phyloP scores from a whole-genome alignment of 1,140 invertebrate species.

The Drusus annulatus region DNA sequence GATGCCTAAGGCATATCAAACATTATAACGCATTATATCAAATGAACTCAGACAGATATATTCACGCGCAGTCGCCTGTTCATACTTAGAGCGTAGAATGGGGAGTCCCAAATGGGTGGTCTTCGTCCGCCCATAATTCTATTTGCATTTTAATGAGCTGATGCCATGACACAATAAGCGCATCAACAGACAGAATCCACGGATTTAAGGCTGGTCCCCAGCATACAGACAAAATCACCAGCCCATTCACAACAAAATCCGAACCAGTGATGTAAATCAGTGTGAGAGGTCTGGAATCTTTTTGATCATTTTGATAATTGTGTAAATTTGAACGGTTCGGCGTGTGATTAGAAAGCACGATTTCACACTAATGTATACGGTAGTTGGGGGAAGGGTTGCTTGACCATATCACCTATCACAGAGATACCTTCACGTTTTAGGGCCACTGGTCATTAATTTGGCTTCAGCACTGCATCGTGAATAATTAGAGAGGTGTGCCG shows the following conservation, averaged over 20 bases:
- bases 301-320: too few relatives aligned
- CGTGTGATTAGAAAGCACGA: background rate
- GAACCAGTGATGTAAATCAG: too few relatives aligned
- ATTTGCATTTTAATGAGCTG: conserved; percentile 42
- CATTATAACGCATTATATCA: background rate
- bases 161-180: conserved; percentile 24
- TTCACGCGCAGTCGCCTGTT: conserved; percentile 2
- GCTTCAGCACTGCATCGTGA: background rate
- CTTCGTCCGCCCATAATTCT: conserved; percentile 21
- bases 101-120: background rate
- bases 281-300: too few relatives aligned
- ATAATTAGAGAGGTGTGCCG: background rate
- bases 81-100: background rate
- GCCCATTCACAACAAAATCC: too few relatives aligned
- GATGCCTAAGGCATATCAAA: too few relatives aligned
- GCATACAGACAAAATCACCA: too few relatives aligned
- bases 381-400: background rate
- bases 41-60: background rate
- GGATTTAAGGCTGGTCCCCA: background rate
- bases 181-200: conserved; percentile 3
- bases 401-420: conserved; percentile 4
- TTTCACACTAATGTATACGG: background rate
- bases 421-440: conserved; percentile 20
- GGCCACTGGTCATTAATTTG: background rate
- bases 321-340: background rate